Evolutionary conservation across 2,888 invertebrate genomes (phyloP).

Genomic region (Antitype chi): DNA sequence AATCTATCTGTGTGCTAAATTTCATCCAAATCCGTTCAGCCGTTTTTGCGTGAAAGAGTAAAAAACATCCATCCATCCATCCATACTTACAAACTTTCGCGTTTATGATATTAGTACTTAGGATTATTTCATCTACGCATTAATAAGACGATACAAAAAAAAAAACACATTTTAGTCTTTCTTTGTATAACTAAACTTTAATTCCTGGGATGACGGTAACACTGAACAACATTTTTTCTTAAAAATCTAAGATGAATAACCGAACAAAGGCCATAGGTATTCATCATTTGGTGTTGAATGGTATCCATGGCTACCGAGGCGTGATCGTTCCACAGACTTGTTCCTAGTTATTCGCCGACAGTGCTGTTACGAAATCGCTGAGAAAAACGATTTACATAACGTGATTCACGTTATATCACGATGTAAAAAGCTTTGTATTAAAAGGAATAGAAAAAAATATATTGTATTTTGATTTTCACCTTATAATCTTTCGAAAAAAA

Average conservation of each 20-base stretch:
- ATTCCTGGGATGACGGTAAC: neutral
- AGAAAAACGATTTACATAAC: conserved; percentile 84
- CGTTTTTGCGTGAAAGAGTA: too few relatives aligned
- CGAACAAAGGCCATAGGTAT: conserved; percentile 59
- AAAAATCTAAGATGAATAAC: conserved; percentile 40
- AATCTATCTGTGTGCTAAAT: too few relatives aligned
- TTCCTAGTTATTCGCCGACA: conserved; percentile 76
- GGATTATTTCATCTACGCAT: neutral
- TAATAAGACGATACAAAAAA: neutral
- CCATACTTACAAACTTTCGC: too few relatives aligned
- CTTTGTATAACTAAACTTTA: neutral
- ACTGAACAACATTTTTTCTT: conserved; percentile 21
- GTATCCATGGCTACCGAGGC: conserved; percentile 79
- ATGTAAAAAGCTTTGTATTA: conserved; percentile 38
- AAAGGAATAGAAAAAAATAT: conserved; percentile 35
- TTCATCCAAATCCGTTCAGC: too few relatives aligned
- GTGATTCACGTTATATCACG: conserved; percentile 57
- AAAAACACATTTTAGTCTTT: neutral
- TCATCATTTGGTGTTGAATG: conserved; percentile 64
- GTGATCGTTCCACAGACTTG: conserved; percentile 83
- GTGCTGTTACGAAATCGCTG: conserved; percentile 81
- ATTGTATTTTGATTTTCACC: conserved; percentile 17
- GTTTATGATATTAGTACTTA: too few relatives aligned
- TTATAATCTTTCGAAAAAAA: conserved; percentile 46
- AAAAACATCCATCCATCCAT: too few relatives aligned